Evolutionary conservation across 2,888 invertebrate species (phyloP).

Genomic region (Tipula helvola): DNA sequence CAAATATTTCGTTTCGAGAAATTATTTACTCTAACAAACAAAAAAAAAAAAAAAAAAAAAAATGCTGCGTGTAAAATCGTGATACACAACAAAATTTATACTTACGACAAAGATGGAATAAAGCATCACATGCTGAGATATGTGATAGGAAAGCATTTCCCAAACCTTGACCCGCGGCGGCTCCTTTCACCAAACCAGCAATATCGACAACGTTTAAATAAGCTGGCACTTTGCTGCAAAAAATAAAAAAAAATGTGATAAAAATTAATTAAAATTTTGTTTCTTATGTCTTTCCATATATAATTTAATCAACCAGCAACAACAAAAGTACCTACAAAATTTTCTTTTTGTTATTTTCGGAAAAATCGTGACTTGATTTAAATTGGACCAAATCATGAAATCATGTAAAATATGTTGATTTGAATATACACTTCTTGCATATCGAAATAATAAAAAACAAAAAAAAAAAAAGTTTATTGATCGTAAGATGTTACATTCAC

Average conservation of each 20-base stretch:
- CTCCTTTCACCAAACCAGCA: slow-evolving; percentile 95
- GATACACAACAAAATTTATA: slow-evolving; percentile 23
- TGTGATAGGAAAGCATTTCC: slow-evolving; percentile 98
- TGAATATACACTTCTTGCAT: background rate
- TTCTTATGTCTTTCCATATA: background rate
- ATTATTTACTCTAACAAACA: too few relatives aligned
- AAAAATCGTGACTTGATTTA: background rate
- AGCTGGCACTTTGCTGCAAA: slow-evolving; percentile 91
- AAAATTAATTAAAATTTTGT: background rate
- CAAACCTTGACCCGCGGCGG: slow-evolving; percentile 93
- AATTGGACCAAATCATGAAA: background rate
- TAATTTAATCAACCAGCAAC: background rate
- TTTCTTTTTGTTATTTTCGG: background rate
- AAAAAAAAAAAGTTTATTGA: background rate
- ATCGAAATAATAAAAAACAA: background rate
- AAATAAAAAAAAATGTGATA: slow-evolving; percentile 13
- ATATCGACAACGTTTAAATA: slow-evolving; percentile 97
- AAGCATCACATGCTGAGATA: slow-evolving; percentile 95
- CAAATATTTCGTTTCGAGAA: background rate
- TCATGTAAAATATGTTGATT: background rate
- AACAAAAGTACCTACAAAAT: background rate
- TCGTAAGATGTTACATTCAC: background rate
- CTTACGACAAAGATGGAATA: slow-evolving; percentile 94
- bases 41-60: background rate
- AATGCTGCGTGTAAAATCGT: background rate